Evolutionary conservation across 2,113 vertebrate genomes (phyloP).

Genomic region (Brachyhypopomus gauderio): DNA sequence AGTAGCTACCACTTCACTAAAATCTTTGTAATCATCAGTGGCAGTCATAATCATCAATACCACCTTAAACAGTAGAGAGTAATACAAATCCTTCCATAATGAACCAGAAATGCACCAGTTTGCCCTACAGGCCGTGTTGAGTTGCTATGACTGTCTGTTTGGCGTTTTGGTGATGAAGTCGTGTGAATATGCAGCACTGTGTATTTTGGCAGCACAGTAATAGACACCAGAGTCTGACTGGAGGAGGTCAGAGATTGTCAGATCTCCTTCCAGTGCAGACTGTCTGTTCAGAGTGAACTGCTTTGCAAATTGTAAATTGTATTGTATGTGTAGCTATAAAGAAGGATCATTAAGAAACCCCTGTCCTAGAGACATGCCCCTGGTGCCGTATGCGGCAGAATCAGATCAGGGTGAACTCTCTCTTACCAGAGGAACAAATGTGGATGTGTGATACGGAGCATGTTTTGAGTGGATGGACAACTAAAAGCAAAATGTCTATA

Average conservation of each 20-base stretch:
- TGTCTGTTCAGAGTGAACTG: conserved; percentile 24
- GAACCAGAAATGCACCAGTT: not conserved
- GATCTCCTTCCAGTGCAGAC: conserved; percentile 34
- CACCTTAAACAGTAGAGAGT: too few relatives aligned
- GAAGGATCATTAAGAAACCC: too few relatives aligned
- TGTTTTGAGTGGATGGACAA: too few relatives aligned
- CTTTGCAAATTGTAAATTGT: not conserved
- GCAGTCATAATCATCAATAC: too few relatives aligned
- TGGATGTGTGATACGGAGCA: too few relatives aligned
- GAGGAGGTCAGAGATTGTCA: conserved; percentile 42
- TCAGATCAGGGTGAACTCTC: too few relatives aligned
- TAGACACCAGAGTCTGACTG: conserved; percentile 64
- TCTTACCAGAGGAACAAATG: too few relatives aligned
- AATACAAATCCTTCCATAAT: not conserved
- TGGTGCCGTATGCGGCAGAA: too few relatives aligned
- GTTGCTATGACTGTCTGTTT: not conserved
- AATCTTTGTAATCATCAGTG: too few relatives aligned
- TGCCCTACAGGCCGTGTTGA: not conserved
- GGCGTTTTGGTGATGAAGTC: conserved; percentile 13
- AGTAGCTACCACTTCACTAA: too few relatives aligned
- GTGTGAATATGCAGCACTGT: conserved; percentile 60
- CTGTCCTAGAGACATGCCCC: too few relatives aligned
- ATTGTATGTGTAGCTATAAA: not conserved
- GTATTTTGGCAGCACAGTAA: conserved; percentile 68
- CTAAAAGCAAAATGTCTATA: too few relatives aligned